Conservation (phyloP, 2,888 invertebrate species). For the Cartodere bifasciata region DNA sequence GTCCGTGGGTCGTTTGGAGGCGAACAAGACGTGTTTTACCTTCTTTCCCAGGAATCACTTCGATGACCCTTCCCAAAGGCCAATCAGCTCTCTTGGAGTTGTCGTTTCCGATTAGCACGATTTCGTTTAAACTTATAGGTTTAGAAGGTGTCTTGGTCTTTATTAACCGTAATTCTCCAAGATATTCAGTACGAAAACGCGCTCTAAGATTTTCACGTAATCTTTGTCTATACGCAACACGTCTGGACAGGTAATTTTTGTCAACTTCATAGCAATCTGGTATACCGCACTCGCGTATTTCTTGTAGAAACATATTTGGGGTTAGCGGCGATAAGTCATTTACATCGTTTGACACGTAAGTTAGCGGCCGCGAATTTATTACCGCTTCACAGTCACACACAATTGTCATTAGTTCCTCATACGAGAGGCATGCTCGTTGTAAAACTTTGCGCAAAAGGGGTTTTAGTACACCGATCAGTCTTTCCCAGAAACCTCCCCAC, state of each 20-base stretch:
- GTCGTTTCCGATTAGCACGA: conserved; percentile 16
- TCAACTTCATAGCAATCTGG: conserved; percentile 17
- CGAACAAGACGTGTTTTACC: conserved; percentile 12
- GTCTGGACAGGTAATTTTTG: conserved; percentile 11
- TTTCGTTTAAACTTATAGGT: conserved; percentile 9
- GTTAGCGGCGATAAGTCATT: conserved; percentile 12
- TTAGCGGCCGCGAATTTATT: conserved; percentile 24
- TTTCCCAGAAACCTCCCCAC: conserved; percentile 35
- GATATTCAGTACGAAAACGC: conserved; percentile 16
- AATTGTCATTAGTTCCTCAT: conserved; percentile 20
- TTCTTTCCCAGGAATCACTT: conserved; percentile 14
- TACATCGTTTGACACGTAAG: conserved; percentile 13
- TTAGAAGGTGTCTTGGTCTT: conserved; percentile 5
- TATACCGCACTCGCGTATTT: conserved; percentile 13
- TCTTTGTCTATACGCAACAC: conserved; percentile 13
- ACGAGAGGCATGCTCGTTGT: conserved; percentile 21
- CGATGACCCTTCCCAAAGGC: conserved; percentile 13
- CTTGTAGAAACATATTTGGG: conserved; percentile 21
- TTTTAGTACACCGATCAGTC: conserved; percentile 29
- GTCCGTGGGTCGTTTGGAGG: no score
- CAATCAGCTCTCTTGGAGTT: conserved; percentile 13
- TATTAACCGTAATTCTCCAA: conserved; percentile 13
- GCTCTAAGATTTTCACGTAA: conserved; percentile 16
- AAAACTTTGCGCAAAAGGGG: conserved; percentile 24
- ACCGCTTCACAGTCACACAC: conserved; percentile 23